These are phyloP conservation scores for Platycheirus rosarum DNA, from an alignment of 2,888 invertebrate genomes.

Conservation along the genomic window DNA sequence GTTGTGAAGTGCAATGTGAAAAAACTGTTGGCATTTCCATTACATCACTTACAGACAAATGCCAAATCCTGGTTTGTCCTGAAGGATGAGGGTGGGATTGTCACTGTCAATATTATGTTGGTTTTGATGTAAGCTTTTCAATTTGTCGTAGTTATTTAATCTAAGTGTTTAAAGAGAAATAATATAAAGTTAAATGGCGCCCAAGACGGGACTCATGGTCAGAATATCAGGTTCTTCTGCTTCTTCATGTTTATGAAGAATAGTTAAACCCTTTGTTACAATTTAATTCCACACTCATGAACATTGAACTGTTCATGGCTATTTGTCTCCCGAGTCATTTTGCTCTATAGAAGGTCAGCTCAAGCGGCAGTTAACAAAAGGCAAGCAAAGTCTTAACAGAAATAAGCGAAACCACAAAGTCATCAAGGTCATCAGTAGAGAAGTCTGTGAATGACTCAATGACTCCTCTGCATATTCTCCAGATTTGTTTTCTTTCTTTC, in stretches of 20 bases:
- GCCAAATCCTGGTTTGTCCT: no score
- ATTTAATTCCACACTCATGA: no score
- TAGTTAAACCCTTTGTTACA: no score
- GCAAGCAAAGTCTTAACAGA: conserved; percentile 37
- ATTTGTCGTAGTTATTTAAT: not conserved
- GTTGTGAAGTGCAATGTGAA: conserved; percentile 44
- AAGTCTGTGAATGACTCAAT: conserved; percentile 49
- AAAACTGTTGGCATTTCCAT: not conserved
- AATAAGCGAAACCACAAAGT: conserved; percentile 58
- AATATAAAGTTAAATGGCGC: no score
- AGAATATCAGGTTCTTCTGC: no score
- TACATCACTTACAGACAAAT: conserved; percentile 18
- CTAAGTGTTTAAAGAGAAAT: no score
- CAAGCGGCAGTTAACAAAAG: conserved; percentile 28
- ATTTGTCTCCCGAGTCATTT: conserved; percentile 25
- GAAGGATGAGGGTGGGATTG: not conserved
- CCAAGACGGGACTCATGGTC: conserved; percentile 3
- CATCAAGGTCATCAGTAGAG: conserved; percentile 62
- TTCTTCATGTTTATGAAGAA: no score
- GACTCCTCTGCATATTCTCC: conserved; percentile 30
- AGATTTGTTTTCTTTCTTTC: conserved; percentile 59
- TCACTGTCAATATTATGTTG: not conserved
- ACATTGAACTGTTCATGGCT: no score
- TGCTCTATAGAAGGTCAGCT: conserved; percentile 45
- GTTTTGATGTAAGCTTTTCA: conserved; percentile 20